phyloP scores from a whole-genome alignment of 2,113 vertebrate species.

The Poeciliopsis prolifica region DNA sequence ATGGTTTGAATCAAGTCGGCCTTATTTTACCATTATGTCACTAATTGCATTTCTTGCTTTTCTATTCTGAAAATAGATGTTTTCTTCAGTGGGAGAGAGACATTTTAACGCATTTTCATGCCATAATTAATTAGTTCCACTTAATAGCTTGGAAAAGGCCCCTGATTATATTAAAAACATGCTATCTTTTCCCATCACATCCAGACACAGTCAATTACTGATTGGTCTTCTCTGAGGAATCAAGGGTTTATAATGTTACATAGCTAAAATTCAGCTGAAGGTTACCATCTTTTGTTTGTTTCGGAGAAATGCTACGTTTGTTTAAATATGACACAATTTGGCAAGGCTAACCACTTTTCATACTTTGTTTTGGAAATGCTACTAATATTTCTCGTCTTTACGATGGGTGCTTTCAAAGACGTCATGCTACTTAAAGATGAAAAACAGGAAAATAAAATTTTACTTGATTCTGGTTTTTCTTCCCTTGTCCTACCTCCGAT shows the following conservation, averaged over 20 bases:
- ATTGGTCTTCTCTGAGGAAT: slow-evolving; percentile 27
- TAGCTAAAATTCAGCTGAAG: slow-evolving; percentile 21
- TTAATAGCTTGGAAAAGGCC: slow-evolving; percentile 69
- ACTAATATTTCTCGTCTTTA: not conserved
- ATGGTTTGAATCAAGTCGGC: slow-evolving; percentile 71
- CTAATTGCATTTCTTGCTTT: slow-evolving; percentile 80
- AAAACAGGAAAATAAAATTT: not conserved
- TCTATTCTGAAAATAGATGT: slow-evolving; percentile 68
- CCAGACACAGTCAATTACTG: slow-evolving; percentile 60
- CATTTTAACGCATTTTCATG: slow-evolving; percentile 73
- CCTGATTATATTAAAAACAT: slow-evolving; percentile 70
- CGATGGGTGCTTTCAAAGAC: not conserved
- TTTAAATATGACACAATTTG: not conserved
- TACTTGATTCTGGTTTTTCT: not conserved
- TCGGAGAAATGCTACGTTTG: not conserved
- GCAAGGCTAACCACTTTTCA: not conserved
- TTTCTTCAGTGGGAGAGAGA: slow-evolving; percentile 57
- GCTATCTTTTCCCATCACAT: slow-evolving; percentile 50
- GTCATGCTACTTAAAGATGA: not conserved
- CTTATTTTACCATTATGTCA: slow-evolving; percentile 71
- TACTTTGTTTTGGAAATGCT: not conserved
- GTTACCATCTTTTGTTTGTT: not conserved
- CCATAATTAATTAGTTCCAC: slow-evolving; percentile 79
- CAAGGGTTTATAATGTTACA: slow-evolving; percentile 5
- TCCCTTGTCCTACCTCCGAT: not conserved